Conservation (phyloP, 2,888 invertebrate species). For the Sarcophaga variegata region DNA sequence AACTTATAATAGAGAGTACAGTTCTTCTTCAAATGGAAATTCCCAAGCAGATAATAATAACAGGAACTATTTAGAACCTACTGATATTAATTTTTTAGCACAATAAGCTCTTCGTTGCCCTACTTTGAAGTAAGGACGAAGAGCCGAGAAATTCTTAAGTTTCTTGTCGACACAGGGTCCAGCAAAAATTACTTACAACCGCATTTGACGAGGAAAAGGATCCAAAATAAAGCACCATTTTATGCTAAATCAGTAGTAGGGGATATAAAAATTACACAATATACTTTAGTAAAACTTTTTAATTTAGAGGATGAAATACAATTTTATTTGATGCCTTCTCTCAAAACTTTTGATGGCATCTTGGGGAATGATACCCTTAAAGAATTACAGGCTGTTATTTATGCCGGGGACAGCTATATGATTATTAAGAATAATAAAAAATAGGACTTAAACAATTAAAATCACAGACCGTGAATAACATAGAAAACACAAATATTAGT, state of each 20-base stretch:
- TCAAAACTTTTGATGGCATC: too few relatives aligned
- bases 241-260: neutral
- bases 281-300: too few relatives aligned
- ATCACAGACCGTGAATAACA: neutral
- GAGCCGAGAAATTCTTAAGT: neutral
- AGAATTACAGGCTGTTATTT: conserved; percentile 2
- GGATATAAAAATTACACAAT: too few relatives aligned
- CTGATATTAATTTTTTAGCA: neutral
- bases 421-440: neutral
- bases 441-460: conserved; percentile 1
- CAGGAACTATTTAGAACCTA: too few relatives aligned
- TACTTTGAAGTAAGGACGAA: neutral
- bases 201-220: conserved; percentile 11
- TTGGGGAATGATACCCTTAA: neutral
- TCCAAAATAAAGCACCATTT: conserved; percentile 1
- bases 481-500: too few relatives aligned
- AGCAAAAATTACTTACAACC: too few relatives aligned
- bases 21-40: too few relatives aligned
- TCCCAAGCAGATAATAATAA: too few relatives aligned
- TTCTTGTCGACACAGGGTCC: neutral
- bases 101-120: too few relatives aligned
- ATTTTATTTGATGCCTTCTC: conserved; percentile 60
- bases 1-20: too few relatives aligned
- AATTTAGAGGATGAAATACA: too few relatives aligned
- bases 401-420: neutral